Percentiles rank a stretch among this genome's conserved stretches.
These are phyloP conservation scores for Rhinella marina DNA, from an alignment of 2,797 vertebrate species.

Conservation along the genomic window DNA sequence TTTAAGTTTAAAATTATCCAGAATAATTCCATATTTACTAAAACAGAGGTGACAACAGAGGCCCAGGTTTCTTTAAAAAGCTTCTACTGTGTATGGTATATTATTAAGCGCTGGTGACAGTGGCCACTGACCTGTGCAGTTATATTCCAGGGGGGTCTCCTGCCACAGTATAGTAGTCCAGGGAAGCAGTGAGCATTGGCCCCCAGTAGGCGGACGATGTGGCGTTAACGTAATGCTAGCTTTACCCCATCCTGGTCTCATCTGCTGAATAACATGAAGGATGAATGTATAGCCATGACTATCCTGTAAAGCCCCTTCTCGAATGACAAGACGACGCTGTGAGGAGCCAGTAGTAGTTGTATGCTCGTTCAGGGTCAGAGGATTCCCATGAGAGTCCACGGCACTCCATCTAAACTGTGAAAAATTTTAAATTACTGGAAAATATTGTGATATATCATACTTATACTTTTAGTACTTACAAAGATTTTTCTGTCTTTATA, in stretches of 20 bases:
- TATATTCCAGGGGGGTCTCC: slow-evolving; percentile 75
- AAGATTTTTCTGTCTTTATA: too few relatives aligned
- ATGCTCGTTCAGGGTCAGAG: slow-evolving; percentile 69
- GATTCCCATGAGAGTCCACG: slow-evolving; percentile 62
- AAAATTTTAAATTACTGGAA: not conserved
- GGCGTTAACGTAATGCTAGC: slow-evolving; percentile 69
- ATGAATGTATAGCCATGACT: slow-evolving; percentile 74
- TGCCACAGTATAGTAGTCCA: slow-evolving; percentile 69
- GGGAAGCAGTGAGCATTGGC: slow-evolving; percentile 74
- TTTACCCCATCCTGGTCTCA: slow-evolving; percentile 69
- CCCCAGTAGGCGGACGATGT: slow-evolving; percentile 73
- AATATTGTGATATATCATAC: not conserved
- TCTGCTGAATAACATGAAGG: slow-evolving; percentile 70
- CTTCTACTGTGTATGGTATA: too few relatives aligned
- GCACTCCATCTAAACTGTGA: slow-evolving; percentile 61
- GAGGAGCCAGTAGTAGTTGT: slow-evolving; percentile 69
- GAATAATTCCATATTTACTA: too few relatives aligned
- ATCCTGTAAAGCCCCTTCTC: slow-evolving; percentile 68
- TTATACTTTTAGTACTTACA: too few relatives aligned
- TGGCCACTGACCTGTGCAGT: slow-evolving; percentile 75
- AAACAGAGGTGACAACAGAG: too few relatives aligned
- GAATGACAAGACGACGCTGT: slow-evolving; percentile 72
- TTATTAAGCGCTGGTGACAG: not conserved
- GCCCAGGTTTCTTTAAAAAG: too few relatives aligned
- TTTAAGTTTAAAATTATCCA: too few relatives aligned